Conservation (phyloP, 2,888 invertebrate species). For the Leucania comma region DNA sequence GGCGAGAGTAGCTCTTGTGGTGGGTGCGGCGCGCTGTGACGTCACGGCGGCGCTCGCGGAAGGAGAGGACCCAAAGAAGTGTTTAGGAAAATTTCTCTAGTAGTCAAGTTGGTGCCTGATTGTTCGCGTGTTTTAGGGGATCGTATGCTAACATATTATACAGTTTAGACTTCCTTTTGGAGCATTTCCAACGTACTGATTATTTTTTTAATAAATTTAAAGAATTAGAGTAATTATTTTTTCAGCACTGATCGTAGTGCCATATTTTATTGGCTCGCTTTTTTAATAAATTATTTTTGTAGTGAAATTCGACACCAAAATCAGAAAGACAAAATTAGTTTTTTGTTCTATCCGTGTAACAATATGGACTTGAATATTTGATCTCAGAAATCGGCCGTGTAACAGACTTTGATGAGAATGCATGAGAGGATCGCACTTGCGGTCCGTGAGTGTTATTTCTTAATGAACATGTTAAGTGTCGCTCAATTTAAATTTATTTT, state of each 20-base stretch:
- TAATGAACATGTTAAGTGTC: constrained; percentile 64
- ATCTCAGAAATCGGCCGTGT: constrained; percentile 86
- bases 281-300: constrained; percentile 81
- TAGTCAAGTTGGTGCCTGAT: constrained; percentile 90
- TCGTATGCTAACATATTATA: constrained; percentile 72
- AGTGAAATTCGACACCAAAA: constrained; percentile 90
- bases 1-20: constrained; percentile 56
- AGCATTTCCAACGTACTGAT: constrained; percentile 89
- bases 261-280: constrained; percentile 89
- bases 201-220: constrained; percentile 84
- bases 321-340: constrained; percentile 81
- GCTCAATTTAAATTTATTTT: constrained; percentile 74
- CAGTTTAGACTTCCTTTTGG: constrained; percentile 80
- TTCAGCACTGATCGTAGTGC: constrained; percentile 89
- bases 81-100: constrained; percentile 84
- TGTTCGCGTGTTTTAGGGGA: constrained; percentile 76
- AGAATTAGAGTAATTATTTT: constrained; percentile 85
- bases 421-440: constrained; percentile 55
- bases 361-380: constrained; percentile 85
- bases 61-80: constrained; percentile 78
- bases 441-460: constrained; percentile 59
- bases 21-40: not conserved
- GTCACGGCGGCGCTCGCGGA: constrained; percentile 58
- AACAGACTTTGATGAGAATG: constrained; percentile 65
- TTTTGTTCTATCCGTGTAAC: constrained; percentile 80